Base-by-base conservation (phyloP, 2,113 vertebrate species). In the Oreochromis spilurus region DNA sequence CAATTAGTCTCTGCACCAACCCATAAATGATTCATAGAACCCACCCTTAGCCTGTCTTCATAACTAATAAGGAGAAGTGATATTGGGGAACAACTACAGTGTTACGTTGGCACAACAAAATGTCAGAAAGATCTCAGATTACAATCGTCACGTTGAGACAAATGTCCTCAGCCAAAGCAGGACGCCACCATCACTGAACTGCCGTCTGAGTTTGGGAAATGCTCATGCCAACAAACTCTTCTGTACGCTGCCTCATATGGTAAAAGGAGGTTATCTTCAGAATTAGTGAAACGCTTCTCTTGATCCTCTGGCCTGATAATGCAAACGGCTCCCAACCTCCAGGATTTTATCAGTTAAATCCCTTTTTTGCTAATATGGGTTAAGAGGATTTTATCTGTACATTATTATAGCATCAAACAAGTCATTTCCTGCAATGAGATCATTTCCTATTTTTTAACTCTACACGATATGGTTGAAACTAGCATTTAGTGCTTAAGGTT, bases 371-470 rank as follows among this genome's bases (percentile, higher is more conserved):
- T 90, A 87, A 94, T 92, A 13, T 81, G 62, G 14, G 82, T 75
- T 83, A 88, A 94, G 77, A 94, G 89, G 93, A 94, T 93, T 94
- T 85, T 12, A 21, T 84, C 83, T 53, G 11, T 91, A 89, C 8
- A 24, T 91, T 82, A 83, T 87, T 75, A 53, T 48, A 43, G 48
- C 79, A 57, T 85, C 82, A n/a, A 55, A 72, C 16, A 17, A 67
- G 16, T 86, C 11, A 38, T 60, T 62, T 87, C 38, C 83, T 31
- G 14, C 53, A 31, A 53, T 24, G 38, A 91, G 57, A 79, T 75
- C 0, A 1, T 17, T 65, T 83, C 45, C 53, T 38, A 12, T 31
- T 79, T 83, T 57, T 9, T 4, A 52, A 85, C 14, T 57, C 9
- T 1, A 21, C 26, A 43, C 60, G 70, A 84, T 81, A 55, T 77